These are phyloP conservation scores for Diarsia rubi DNA, from an alignment of 2,888 invertebrate species.

Conservation along the genomic window DNA sequence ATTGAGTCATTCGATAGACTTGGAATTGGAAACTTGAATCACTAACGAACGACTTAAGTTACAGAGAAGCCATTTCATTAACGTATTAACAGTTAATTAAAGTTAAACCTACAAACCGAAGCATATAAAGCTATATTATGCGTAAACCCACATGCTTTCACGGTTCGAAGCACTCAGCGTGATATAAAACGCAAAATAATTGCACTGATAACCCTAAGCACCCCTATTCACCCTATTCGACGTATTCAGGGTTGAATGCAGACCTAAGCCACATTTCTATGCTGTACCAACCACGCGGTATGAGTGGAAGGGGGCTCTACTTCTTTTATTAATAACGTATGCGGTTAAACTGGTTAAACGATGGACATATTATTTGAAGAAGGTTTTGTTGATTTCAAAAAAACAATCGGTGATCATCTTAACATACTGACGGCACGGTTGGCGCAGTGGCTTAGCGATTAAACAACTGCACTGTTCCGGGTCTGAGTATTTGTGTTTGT, in stretches of 20 bases:
- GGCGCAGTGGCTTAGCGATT: too few relatives aligned
- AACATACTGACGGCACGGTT: too few relatives aligned
- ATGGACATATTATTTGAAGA: not conserved
- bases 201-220: slow-evolving; percentile 50
- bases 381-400: not conserved
- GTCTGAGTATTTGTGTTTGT: too few relatives aligned
- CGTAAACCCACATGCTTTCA: slow-evolving; percentile 15
- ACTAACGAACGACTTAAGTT: too few relatives aligned
- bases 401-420: too few relatives aligned
- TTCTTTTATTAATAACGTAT: not conserved
- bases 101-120: not conserved
- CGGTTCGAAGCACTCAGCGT: slow-evolving; percentile 29
- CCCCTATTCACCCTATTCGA: slow-evolving; percentile 18
- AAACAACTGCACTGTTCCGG: too few relatives aligned
- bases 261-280: slow-evolving; percentile 23
- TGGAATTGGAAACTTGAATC: not conserved
- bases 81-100: not conserved
- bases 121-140: slow-evolving; percentile 13
- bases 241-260: slow-evolving; percentile 42
- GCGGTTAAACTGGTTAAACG: not conserved
- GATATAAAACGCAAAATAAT: slow-evolving; percentile 45
- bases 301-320: slow-evolving; percentile 24
- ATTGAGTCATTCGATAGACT: too few relatives aligned
- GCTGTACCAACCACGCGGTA: not conserved
- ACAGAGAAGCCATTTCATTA: not conserved